These are phyloP conservation scores for Babylonia areolata DNA, from an alignment of 1,140 invertebrate species.

Conservation along the genomic window DNA sequence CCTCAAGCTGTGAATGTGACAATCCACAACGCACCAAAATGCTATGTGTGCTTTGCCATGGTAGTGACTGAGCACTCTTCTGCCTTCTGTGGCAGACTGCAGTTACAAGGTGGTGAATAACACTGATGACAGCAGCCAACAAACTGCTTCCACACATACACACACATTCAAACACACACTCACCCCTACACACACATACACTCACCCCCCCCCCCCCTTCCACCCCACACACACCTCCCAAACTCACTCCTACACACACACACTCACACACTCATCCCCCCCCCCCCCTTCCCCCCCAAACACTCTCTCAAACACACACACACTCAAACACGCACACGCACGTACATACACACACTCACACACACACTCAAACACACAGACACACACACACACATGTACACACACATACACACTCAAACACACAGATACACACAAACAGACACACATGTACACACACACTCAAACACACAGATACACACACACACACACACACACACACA, in stretches of 20 bases:
- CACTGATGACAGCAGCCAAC: too few relatives aligned
- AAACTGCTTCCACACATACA: too few relatives aligned
- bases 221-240: not conserved
- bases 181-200: too few relatives aligned
- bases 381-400: not conserved
- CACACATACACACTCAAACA: not conserved
- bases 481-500: not conserved
- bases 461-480: not conserved
- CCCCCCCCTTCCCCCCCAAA: not conserved
- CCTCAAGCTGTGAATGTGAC: too few relatives aligned
- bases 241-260: not conserved
- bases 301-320: not conserved
- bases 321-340: not conserved
- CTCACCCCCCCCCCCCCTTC: too few relatives aligned
- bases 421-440: not conserved
- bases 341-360: not conserved
- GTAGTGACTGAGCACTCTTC: too few relatives aligned
- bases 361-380: not conserved
- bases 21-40: too few relatives aligned
- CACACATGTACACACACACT: not conserved
- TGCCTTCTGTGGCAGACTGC: too few relatives aligned
- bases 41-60: too few relatives aligned
- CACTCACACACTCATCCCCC: not conserved
- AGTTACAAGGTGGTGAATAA: too few relatives aligned
- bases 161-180: too few relatives aligned